A percentile compares a stretch with the other conserved stretches of the same genome.
Evolutionary conservation across 2,888 invertebrate species (phyloP).

Genomic region (Gymnosoma rotundatum): DNA sequence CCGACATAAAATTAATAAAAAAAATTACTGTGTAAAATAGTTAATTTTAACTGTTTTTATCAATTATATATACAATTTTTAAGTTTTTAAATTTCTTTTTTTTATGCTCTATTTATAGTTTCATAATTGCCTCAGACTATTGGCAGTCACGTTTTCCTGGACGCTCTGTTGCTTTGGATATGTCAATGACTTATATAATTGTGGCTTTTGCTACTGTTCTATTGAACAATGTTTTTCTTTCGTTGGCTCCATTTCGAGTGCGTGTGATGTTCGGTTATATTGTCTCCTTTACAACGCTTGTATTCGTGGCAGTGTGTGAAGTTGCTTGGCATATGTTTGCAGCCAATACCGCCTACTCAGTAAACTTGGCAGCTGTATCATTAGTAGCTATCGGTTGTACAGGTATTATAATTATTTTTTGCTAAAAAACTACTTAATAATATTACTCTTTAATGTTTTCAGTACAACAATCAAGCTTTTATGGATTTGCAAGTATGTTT

Average conservation of each 20-base stretch:
- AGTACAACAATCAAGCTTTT: constrained; percentile 97
- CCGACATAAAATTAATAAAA: too few relatives aligned
- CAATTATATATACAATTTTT: too few relatives aligned
- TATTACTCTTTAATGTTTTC: constrained; percentile 32
- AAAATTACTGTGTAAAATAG: too few relatives aligned
- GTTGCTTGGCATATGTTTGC: constrained; percentile 93
- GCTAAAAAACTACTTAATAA: not conserved
- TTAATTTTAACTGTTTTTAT: too few relatives aligned
- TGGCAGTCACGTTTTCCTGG: constrained; percentile 93
- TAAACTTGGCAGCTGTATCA: constrained; percentile 92
- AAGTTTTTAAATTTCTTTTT: not conserved
- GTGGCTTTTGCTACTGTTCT: constrained; percentile 94
- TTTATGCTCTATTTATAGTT: constrained; percentile 83
- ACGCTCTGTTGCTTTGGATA: constrained; percentile 94
- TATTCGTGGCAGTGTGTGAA: constrained; percentile 93
- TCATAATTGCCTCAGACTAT: constrained; percentile 96
- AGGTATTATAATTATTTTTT: constrained; percentile 70
- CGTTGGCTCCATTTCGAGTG: constrained; percentile 90
- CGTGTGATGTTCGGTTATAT: constrained; percentile 94
- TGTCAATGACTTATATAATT: constrained; percentile 95
- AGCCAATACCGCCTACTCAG: constrained; percentile 89
- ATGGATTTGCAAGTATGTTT: constrained; percentile 95
- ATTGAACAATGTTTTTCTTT: constrained; percentile 92
- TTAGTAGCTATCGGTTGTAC: constrained; percentile 94
- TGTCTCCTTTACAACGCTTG: constrained; percentile 90